These are phyloP conservation scores for Oreortyx pictus DNA, from an alignment of 2,797 vertebrate genomes.

Conservation along the genomic window DNA sequence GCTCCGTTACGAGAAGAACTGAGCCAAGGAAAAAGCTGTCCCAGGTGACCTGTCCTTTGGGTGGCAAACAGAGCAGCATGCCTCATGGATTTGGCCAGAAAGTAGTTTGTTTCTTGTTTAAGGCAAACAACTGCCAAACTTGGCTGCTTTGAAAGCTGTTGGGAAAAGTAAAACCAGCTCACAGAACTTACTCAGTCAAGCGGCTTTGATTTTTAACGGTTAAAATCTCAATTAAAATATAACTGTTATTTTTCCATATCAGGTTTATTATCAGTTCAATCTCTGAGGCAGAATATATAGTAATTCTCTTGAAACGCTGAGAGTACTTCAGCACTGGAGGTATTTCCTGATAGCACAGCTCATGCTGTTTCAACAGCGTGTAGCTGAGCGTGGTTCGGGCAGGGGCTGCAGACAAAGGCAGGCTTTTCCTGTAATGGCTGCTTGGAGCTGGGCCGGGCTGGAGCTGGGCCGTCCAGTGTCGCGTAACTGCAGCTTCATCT, in stretches of 20 bases:
- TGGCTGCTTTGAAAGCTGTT: slow-evolving; percentile 6
- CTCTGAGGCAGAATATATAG: not conserved
- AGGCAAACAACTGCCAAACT: slow-evolving; percentile 5
- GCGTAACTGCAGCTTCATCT: not conserved
- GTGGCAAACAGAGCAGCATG: not conserved
- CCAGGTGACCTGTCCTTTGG: not conserved
- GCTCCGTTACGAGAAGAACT: not conserved
- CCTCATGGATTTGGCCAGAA: slow-evolving; percentile 26
- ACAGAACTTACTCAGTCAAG: not conserved
- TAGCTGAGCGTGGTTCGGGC: slow-evolving; percentile 35
- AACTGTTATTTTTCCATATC: not conserved
- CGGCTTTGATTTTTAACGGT: slow-evolving; percentile 15
- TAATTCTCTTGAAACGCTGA: not conserved
- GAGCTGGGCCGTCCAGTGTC: slow-evolving; percentile 1
- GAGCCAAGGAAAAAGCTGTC: not conserved
- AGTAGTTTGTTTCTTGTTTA: slow-evolving; percentile 40
- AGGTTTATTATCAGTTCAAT: not conserved
- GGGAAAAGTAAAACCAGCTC: slow-evolving; percentile 24
- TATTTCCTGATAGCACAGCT: slow-evolving; percentile 18
- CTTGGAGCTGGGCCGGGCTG: slow-evolving; percentile 44
- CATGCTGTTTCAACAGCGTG: slow-evolving; percentile 21
- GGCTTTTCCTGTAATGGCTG: slow-evolving; percentile 67
- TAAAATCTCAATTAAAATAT: not conserved
- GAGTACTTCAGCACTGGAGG: not conserved
- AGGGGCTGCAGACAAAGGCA: slow-evolving; percentile 58